These are phyloP conservation scores for Sitta europaea DNA, from an alignment of 2,113 vertebrate genomes.

Conservation along the genomic window DNA sequence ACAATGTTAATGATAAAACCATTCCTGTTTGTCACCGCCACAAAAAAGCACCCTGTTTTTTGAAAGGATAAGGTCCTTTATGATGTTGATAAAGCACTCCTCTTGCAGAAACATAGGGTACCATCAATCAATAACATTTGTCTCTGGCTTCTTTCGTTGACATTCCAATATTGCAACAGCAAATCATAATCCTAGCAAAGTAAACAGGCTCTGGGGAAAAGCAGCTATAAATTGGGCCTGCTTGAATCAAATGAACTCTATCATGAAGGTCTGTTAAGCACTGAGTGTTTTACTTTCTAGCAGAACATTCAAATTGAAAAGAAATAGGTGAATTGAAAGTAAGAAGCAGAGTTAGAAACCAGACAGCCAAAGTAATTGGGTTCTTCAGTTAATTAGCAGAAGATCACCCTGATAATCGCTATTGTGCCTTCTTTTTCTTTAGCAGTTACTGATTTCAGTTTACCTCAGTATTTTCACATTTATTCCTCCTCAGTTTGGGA, in stretches of 20 bases:
- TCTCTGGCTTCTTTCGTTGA: slow-evolving; percentile 61
- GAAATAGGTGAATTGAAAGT: not conserved
- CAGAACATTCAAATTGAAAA: slow-evolving; percentile 43
- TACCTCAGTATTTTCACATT: not conserved
- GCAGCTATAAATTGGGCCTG: slow-evolving; percentile 60
- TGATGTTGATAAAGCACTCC: slow-evolving; percentile 65
- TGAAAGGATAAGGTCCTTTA: slow-evolving; percentile 55
- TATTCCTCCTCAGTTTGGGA: not conserved
- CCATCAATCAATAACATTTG: slow-evolving; percentile 68
- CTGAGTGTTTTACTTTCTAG: slow-evolving; percentile 33
- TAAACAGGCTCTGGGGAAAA: slow-evolving; percentile 67
- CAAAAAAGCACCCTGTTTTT: not conserved
- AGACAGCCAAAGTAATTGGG: not conserved
- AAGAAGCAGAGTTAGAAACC: slow-evolving; percentile 1
- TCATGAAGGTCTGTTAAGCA: slow-evolving; percentile 60
- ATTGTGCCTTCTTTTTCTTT: not conserved
- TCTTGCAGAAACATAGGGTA: slow-evolving; percentile 51
- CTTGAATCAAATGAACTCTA: slow-evolving; percentile 65
- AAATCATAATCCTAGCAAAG: slow-evolving; percentile 73
- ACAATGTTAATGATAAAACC: slow-evolving; percentile 3
- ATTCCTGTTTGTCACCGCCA: slow-evolving; percentile 14
- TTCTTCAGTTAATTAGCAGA: slow-evolving; percentile 23
- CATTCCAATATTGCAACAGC: slow-evolving; percentile 69
- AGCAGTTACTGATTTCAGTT: not conserved
- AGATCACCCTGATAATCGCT: not conserved